phyloP scores from a whole-genome alignment of 2,797 vertebrate genomes.

The Chloroceryle amazona region DNA sequence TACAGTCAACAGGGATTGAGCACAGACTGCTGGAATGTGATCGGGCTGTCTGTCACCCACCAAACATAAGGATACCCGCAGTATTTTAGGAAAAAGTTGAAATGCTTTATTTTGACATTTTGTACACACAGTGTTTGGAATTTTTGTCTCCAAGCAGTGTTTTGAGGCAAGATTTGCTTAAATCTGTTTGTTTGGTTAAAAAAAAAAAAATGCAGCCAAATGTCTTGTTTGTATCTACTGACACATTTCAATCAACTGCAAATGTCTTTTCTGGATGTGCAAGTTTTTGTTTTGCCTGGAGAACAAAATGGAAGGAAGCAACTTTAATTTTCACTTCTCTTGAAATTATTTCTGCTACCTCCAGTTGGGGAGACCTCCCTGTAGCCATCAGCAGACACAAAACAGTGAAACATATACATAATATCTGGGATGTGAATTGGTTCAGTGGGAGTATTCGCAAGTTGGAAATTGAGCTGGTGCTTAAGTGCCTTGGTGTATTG shows the following conservation, averaged over 20 bases:
- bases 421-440: background rate
- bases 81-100: background rate
- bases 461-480: background rate
- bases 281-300: background rate
- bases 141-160: background rate
- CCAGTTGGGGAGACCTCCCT: background rate
- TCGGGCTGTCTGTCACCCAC: background rate
- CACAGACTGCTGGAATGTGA: background rate
- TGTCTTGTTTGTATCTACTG: slow-evolving; percentile 8
- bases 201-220: background rate
- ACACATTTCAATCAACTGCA: slow-evolving; percentile 12
- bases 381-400: background rate
- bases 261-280: background rate
- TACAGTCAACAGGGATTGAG: background rate
- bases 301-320: background rate
- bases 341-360: background rate
- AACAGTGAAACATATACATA: background rate
- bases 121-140: background rate
- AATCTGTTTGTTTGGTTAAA: slow-evolving; percentile 9
- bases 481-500: background rate
- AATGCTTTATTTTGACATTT: background rate
- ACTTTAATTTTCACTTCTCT: background rate
- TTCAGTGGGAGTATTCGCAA: background rate
- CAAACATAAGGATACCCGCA: background rate
- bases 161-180: background rate